Base-by-base conservation (phyloP, 2,113 vertebrate species). In the Agapornis roseicollis region DNA sequence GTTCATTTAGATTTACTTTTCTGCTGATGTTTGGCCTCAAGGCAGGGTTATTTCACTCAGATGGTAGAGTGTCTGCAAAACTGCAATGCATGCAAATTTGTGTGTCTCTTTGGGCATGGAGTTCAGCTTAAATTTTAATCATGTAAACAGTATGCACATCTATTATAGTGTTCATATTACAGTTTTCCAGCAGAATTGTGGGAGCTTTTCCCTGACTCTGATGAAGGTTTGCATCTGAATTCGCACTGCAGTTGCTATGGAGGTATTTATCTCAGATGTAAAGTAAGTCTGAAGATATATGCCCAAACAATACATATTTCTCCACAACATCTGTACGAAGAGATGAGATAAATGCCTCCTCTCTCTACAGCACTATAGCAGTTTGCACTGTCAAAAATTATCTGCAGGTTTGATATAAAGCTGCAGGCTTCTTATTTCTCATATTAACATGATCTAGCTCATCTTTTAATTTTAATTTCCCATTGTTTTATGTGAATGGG, bases 1-100 rank as follows among this genome's bases (percentile, higher is more conserved):
- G 23, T 80, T 94, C 64, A 61, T 93, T 95, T 93, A 88, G 25
- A 86, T 89, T 92, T 55, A 31, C 69, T 84, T 90, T 53, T 61
- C 39, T 83, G 35, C 44, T 70, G 55, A 52, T 37, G 20, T 80
- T 78, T 88, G 58, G 69, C 93, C 70, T 92, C 18, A 35, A 90
- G 88, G 47, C 49, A 96, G 53, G 22, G 31, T 71, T 90, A 25
- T 91, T 96, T 89, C 7, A 8, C 96, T 49, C 86, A 91, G 78
- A 80, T 31, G 71, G 78, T 77, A 79, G 6, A 63, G 28, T 28
- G 56, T 73, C 69, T 86, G 61, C 52, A 72, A 68, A 60, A 41
- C 17, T 12, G 24, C n/a, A 80, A 49, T 93, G 27, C 18, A 10
- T 3, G 17, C 6, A 77, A 28, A 16, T 42, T 92, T 56, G 33